phyloP scores from a whole-genome alignment of 2,113 vertebrate genomes.

The Urocynchramus pylzowi region DNA sequence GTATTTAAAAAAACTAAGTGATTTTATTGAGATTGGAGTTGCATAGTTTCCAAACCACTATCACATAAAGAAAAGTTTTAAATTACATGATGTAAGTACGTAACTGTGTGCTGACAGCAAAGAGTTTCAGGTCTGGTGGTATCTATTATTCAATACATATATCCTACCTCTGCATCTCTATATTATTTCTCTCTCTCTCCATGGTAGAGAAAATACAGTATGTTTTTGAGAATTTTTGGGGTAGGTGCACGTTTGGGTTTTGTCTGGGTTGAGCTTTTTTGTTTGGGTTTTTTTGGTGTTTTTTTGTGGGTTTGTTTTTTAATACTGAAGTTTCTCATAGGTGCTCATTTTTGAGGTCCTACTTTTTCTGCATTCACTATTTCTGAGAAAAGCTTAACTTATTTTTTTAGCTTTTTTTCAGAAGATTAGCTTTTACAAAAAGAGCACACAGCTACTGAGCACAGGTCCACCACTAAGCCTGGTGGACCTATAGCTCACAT shows the following conservation, averaged over 20 bases:
- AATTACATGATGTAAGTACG: accelerated
- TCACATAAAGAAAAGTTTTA: neutral
- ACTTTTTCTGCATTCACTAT: neutral
- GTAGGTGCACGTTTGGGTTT: accelerated
- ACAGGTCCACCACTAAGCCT: neutral
- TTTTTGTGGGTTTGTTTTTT: neutral
- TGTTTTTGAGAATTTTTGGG: neutral
- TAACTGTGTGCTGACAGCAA: neutral
- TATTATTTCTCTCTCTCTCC: neutral
- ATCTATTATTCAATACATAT: neutral
- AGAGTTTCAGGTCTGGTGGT: neutral
- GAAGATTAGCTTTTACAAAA: neutral
- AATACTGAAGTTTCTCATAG: neutral
- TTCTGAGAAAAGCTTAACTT: neutral
- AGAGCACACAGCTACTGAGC: neutral
- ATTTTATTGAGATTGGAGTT: neutral
- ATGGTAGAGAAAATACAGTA: neutral
- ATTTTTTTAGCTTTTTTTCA: neutral
- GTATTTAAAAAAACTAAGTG: neutral
- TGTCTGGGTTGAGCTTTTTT: neutral
- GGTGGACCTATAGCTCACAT: neutral
- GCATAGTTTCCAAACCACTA: neutral
- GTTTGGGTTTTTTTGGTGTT: neutral
- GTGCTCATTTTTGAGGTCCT: neutral
- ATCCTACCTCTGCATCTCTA: neutral